A percentile compares a stretch with the other conserved stretches of the same genome.
phyloP scores from a whole-genome alignment of 2,113 vertebrate genomes.

The Poecilia latipinna region DNA sequence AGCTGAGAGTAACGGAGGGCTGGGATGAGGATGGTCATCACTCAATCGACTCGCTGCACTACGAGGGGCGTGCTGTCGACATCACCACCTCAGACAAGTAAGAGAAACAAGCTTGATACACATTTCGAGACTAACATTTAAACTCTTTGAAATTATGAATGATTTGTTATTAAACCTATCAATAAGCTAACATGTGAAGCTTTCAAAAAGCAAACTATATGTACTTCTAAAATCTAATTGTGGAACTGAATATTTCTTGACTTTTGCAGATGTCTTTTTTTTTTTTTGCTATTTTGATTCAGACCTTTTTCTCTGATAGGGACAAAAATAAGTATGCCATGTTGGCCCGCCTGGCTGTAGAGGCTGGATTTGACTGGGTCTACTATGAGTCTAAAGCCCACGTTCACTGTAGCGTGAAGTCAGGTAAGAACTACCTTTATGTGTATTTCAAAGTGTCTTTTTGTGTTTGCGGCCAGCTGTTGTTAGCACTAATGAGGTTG shows the following conservation, averaged over 20 bases:
- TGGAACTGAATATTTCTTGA: background rate
- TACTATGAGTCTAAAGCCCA: conserved; percentile 93
- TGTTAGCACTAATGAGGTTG: conserved; percentile 52
- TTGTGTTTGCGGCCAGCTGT: conserved; percentile 32
- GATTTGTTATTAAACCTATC: background rate
- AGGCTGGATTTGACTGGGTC: conserved; percentile 95
- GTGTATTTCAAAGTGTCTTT: conserved; percentile 12
- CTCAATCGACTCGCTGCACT: conserved; percentile 90
- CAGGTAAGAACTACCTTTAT: conserved; percentile 81
- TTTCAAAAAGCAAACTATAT: background rate
- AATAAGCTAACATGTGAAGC: conserved; percentile 11
- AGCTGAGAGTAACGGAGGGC: conserved; percentile 92
- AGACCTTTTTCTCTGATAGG: conserved; percentile 47
- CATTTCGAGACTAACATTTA: background rate
- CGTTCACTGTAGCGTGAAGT: conserved; percentile 95
- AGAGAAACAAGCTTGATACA: background rate
- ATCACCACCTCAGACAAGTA: conserved; percentile 91
- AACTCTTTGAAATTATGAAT: no score
- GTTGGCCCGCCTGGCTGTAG: conserved; percentile 90
- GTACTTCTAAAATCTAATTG: background rate
- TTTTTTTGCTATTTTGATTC: background rate
- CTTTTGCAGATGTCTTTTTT: background rate
- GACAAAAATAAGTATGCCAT: conserved; percentile 93
- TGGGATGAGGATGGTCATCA: conserved; percentile 95
- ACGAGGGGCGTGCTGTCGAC: conserved; percentile 91